A percentile compares a stretch with the other conserved stretches of the same genome.
Conservation (phyloP, 2,797 vertebrate species). For the Luscinia luscinia region DNA sequence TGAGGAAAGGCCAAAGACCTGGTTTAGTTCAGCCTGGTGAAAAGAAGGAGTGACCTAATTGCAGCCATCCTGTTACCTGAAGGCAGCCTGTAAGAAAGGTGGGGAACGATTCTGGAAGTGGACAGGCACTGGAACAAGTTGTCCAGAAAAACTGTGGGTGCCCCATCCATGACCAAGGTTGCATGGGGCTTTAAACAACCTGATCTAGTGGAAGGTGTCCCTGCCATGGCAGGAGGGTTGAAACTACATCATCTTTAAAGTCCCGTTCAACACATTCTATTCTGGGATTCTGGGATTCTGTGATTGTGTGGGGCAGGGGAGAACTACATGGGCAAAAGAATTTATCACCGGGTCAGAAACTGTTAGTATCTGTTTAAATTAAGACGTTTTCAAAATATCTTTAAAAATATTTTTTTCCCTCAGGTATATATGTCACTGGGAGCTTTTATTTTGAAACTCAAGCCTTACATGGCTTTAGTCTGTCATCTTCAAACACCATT, state of each 20-base stretch:
- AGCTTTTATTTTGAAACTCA: not conserved
- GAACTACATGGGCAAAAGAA: not conserved
- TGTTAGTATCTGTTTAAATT: not conserved
- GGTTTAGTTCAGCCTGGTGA: not conserved
- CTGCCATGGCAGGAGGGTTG: not conserved
- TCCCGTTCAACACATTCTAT: not conserved
- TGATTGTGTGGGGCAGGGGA: not conserved
- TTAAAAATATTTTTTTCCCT: not conserved
- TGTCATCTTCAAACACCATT: not conserved
- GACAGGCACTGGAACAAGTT: not conserved
- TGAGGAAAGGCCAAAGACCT: not conserved
- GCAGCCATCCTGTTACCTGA: not conserved
- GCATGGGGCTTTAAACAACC: not conserved
- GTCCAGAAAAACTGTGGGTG: not conserved
- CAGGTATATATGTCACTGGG: not conserved
- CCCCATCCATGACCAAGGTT: not conserved
- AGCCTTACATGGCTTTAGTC: not conserved
- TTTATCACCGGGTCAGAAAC: not conserved
- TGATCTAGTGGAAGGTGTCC: not conserved
- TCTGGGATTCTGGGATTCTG: not conserved
- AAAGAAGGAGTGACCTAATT: not conserved
- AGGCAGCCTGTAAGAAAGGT: not conserved
- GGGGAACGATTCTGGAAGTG: no score
- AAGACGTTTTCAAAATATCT: not conserved
- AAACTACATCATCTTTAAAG: not conserved